Conservation (phyloP, 2,113 vertebrate genomes). For the Sylvilagus bachmani region DNA sequence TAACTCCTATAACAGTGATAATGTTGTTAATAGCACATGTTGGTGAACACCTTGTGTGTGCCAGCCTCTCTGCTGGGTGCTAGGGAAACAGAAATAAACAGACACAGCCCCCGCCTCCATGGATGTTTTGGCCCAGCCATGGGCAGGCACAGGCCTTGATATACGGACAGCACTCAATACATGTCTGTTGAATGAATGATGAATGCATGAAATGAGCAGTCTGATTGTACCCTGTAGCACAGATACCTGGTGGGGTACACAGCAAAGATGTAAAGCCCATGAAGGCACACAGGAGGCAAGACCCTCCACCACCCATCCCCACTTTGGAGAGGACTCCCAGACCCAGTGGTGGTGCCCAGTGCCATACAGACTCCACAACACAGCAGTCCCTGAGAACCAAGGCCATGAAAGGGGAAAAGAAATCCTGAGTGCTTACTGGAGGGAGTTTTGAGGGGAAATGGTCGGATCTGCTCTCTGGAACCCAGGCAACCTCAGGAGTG, state of each 20-base stretch:
- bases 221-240: neutral
- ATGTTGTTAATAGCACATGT: slow-evolving; percentile 16
- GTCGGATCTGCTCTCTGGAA: neutral
- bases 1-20: neutral
- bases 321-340: neutral
- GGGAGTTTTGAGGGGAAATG: neutral
- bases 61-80: slow-evolving; percentile 34
- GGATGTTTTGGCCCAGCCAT: neutral
- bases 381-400: neutral
- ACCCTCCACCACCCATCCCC: neutral
- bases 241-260: neutral
- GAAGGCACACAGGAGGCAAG: neutral
- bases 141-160: neutral
- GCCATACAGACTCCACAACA: neutral
- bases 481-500: neutral
- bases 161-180: neutral
- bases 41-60: slow-evolving; percentile 6
- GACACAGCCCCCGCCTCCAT: neutral
- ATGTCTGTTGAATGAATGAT: slow-evolving; percentile 1
- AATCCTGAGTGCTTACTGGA: neutral
- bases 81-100: slow-evolving; percentile 30
- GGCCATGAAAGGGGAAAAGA: neutral
- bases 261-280: neutral
- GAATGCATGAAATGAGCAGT: neutral
- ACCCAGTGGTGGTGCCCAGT: neutral